phyloP scores from a whole-genome alignment of 2,113 vertebrate genomes.

The Thymallus thymallus region DNA sequence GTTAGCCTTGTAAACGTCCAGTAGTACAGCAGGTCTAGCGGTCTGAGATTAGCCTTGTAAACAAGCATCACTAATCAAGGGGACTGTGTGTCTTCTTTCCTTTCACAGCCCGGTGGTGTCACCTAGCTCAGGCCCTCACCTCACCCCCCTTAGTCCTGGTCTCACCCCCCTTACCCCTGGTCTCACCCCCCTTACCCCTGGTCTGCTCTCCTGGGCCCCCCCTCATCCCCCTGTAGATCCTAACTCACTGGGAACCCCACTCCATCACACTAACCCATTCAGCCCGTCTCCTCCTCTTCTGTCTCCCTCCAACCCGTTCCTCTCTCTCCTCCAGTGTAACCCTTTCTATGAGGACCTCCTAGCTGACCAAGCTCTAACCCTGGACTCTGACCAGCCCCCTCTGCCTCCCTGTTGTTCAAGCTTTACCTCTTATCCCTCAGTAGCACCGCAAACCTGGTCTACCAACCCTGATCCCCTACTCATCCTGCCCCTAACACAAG shows the following conservation, averaged over 20 bases:
- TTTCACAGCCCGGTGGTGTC: slow-evolving; percentile 94
- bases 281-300: slow-evolving; percentile 58
- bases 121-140: slow-evolving; percentile 85
- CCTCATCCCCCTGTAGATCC: slow-evolving; percentile 48
- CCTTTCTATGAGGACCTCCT: slow-evolving; percentile 85
- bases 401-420: slow-evolving; percentile 89
- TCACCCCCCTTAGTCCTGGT: slow-evolving; percentile 71
- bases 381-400: slow-evolving; percentile 83
- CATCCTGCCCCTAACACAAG: slow-evolving; percentile 33
- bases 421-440: slow-evolving; percentile 70
- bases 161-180: slow-evolving; percentile 65
- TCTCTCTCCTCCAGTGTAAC: slow-evolving; percentile 82
- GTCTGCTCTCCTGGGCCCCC: slow-evolving; percentile 46
- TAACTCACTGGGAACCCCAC: slow-evolving; percentile 39
- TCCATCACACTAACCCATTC: slow-evolving; percentile 71
- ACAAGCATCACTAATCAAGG: slow-evolving; percentile 78
- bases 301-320: slow-evolving; percentile 85
- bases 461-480: slow-evolving; percentile 49
- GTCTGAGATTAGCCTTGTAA: slow-evolving; percentile 29
- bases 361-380: slow-evolving; percentile 77
- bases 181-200: slow-evolving; percentile 61
- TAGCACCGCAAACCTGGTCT: slow-evolving; percentile 64
- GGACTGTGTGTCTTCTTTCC: slow-evolving; percentile 81
- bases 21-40: slow-evolving; percentile 3
- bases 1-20: slow-evolving; percentile 30